Evolutionary conservation across 2,888 invertebrate species (phyloP).

Genomic region (Cryptosula pallasiana): DNA sequence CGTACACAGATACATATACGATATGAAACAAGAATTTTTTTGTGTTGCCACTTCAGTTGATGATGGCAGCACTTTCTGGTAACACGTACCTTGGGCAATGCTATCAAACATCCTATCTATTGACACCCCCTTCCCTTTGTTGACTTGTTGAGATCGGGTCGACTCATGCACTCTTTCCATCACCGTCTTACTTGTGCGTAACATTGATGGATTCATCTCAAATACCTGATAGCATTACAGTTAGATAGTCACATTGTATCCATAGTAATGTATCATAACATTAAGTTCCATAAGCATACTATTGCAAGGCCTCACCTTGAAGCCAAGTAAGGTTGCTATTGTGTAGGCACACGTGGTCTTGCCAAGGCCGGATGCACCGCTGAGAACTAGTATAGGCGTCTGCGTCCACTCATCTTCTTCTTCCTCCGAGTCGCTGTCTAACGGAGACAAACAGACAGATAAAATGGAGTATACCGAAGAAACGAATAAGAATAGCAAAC

Average conservation of each 20-base stretch:
- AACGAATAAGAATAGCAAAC: no score
- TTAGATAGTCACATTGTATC: no score
- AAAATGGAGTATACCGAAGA: no score
- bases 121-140: conserved; percentile 16
- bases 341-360: conserved; percentile 20
- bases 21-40: no score
- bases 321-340: conserved; percentile 19
- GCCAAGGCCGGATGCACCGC: not conserved
- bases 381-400: conserved; percentile 11
- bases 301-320: not conserved
- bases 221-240: not conserved
- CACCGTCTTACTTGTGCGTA: not conserved
- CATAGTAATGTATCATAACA: no score
- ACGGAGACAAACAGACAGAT: not conserved
- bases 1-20: no score
- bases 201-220: conserved; percentile 17
- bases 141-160: conserved; percentile 5
- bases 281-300: no score
- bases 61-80: no score
- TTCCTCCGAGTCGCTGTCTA: not conserved
- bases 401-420: not conserved
- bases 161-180: conserved; percentile 17
- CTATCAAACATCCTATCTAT: conserved; percentile 17
- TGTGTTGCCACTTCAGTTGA: no score
- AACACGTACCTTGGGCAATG: conserved; percentile 6